Percentiles rank a stretch among this genome's conserved stretches.
phyloP scores from a whole-genome alignment of 2,113 vertebrate species.

The Eurystomus gularis region DNA sequence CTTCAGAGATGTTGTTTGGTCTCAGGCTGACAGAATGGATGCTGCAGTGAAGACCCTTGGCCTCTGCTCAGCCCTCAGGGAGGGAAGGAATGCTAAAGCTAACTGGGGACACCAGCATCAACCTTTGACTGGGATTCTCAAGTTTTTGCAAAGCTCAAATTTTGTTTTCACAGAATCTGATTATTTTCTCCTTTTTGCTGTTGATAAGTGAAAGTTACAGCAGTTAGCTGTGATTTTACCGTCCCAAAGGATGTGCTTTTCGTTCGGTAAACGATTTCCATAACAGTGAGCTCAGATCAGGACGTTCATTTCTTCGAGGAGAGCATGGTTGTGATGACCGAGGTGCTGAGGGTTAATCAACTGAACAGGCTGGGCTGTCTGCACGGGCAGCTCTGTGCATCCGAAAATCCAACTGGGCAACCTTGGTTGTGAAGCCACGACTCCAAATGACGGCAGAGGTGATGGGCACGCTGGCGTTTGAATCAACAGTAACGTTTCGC shows the following conservation, averaged over 20 bases:
- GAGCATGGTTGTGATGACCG: neutral
- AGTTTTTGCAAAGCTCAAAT: neutral
- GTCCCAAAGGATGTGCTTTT: neutral
- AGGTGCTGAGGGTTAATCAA: neutral
- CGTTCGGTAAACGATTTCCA: neutral
- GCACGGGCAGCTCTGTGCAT: neutral
- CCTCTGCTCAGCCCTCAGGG: neutral
- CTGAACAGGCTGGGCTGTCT: neutral
- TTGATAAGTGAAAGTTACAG: neutral
- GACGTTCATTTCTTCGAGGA: neutral
- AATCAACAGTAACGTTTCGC: accelerated
- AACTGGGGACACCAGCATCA: neutral
- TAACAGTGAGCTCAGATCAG: neutral
- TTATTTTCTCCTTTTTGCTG: neutral
- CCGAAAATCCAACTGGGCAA: neutral
- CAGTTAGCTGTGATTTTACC: neutral
- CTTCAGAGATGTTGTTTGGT: constrained; percentile 24
- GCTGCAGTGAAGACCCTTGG: constrained; percentile 1
- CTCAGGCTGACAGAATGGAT: constrained; percentile 23
- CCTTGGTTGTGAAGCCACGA: neutral
- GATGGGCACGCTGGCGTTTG: neutral
- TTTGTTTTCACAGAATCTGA: neutral
- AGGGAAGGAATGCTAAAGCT: constrained; percentile 2
- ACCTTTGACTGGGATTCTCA: neutral
- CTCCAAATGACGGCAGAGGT: neutral